Evolutionary conservation across 2,113 vertebrate species (phyloP).

Genomic region (Pollachius pollachius): DNA sequence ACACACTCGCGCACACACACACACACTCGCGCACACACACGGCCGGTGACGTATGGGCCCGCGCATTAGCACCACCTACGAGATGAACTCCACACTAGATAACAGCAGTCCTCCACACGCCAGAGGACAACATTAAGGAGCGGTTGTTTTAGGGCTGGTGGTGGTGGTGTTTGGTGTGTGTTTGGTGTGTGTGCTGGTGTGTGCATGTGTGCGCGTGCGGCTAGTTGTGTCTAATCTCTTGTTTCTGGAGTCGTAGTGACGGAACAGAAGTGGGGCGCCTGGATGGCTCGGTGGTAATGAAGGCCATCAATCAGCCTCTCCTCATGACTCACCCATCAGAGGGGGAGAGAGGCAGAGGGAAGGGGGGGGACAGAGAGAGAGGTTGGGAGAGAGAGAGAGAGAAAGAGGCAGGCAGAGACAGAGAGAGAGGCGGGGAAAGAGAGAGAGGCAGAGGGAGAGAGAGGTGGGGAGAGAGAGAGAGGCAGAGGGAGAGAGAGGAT

Average conservation of each 20-base stretch:
- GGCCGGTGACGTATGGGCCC: constrained; percentile 1
- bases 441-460: no score
- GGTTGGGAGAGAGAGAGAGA: no score
- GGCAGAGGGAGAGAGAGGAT: no score
- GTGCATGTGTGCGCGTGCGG: neutral
- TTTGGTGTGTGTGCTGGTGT: no score
- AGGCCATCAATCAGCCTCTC: constrained; percentile 64
- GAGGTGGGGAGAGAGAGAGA: no score
- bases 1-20: neutral
- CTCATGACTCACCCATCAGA: constrained; percentile 60
- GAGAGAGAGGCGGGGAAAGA: neutral
- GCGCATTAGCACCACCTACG: constrained; percentile 33
- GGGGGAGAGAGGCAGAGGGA: constrained; percentile 36
- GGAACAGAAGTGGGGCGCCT: constrained; percentile 56
- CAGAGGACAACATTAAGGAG: constrained; percentile 51
- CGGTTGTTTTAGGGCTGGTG: constrained; percentile 33
- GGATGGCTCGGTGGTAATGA: constrained; percentile 67
- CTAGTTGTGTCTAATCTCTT: constrained; percentile 50
- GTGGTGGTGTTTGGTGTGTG: no score
- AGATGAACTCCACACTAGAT: constrained; percentile 43
- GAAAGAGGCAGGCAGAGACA: constrained; percentile 36
- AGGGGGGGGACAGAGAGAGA: no score
- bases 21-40: neutral
- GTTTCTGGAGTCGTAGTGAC: constrained; percentile 57
- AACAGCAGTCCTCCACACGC: constrained; percentile 23